Evolutionary conservation across 2,888 invertebrate genomes (phyloP).

Genomic region (Schizaphis graminum): DNA sequence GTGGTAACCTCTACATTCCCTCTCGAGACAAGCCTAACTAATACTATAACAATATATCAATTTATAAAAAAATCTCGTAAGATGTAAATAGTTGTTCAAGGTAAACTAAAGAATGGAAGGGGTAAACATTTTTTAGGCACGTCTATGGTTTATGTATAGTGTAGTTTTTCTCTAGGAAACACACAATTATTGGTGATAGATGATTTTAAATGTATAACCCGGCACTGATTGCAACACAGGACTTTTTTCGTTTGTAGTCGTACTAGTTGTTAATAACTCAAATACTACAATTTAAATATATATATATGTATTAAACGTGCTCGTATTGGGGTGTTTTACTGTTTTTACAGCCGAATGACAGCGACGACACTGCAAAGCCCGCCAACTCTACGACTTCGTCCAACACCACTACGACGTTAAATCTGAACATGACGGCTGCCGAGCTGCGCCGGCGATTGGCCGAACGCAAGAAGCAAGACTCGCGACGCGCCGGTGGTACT

Average conservation of each 20-base stretch:
- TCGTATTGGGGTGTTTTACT: neutral
- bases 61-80: neutral
- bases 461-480: constrained; percentile 80
- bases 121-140: too few species aligned
- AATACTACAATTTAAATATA: neutral
- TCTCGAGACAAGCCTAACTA: neutral
- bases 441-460: constrained; percentile 90
- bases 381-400: constrained; percentile 56
- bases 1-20: neutral
- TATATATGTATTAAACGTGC: neutral
- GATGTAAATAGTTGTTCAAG: neutral
- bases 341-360: constrained; percentile 20
- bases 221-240: neutral
- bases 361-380: neutral
- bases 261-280: neutral
- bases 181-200: too few species aligned
- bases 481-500: constrained; percentile 76
- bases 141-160: too few species aligned
- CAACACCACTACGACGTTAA: constrained; percentile 72
- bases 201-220: neutral
- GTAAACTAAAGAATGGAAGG: neutral
- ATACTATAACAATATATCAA: neutral
- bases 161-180: too few species aligned
- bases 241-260: too few species aligned
- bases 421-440: constrained; percentile 92